Evolutionary conservation across 1,140 invertebrate genomes (phyloP).

Genomic region (Papilio polytes): DNA sequence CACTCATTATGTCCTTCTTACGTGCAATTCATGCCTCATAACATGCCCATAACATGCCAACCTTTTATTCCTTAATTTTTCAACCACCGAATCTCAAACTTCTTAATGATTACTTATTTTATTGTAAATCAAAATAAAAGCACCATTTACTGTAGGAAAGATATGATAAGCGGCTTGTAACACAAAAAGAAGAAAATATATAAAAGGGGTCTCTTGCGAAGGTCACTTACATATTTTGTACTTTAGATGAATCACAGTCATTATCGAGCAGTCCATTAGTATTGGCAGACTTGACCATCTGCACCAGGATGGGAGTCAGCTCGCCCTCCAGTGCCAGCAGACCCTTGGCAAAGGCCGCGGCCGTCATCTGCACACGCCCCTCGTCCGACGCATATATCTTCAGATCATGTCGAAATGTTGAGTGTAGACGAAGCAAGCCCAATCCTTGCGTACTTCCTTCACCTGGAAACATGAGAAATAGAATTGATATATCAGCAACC

Average conservation of each 20-base stretch:
- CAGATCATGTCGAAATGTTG: conserved; percentile 98
- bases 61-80: too few relatives aligned
- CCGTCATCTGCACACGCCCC: conserved; percentile 99
- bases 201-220: too few relatives aligned
- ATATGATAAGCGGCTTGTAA: too few relatives aligned
- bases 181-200: too few relatives aligned
- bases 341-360: conserved; percentile 99
- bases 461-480: conserved; percentile 82
- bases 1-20: too few relatives aligned
- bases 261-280: conserved; percentile 99
- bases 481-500: neutral
- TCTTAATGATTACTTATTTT: too few relatives aligned
- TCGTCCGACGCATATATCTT: conserved; percentile 99
- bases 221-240: conserved; percentile 94
- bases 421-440: conserved; percentile 96
- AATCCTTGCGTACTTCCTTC: conserved; percentile 96
- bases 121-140: too few relatives aligned
- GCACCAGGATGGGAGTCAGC: conserved; percentile 98
- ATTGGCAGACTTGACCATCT: conserved; percentile 99
- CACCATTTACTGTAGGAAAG: too few relatives aligned
- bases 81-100: too few relatives aligned
- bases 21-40: too few relatives aligned
- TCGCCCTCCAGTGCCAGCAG: conserved; percentile 98
- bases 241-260: conserved; percentile 98
- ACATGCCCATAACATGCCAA: too few relatives aligned